Evolutionary conservation across 2,113 vertebrate species (phyloP).

Genomic region (Cynocephalus volans): DNA sequence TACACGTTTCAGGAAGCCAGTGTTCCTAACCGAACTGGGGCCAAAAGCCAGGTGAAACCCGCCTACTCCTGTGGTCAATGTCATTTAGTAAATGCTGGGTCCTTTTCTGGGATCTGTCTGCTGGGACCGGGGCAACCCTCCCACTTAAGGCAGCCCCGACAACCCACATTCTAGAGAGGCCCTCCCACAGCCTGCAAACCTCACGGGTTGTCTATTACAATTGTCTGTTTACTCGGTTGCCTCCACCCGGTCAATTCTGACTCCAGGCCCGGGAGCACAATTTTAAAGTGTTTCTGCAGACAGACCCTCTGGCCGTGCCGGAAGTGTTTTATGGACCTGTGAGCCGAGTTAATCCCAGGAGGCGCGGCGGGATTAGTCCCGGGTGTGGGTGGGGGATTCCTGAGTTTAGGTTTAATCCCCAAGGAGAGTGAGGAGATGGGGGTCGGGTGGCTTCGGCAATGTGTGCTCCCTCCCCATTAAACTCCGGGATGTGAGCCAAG

Average conservation of each 20-base stretch:
- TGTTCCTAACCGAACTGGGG: background rate
- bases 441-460: background rate
- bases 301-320: slow-evolving; percentile 66
- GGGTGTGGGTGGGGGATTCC: slow-evolving; percentile 71
- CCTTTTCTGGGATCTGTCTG: background rate
- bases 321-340: slow-evolving; percentile 82
- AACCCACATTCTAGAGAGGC: background rate
- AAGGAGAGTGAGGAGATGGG: background rate
- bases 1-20: background rate
- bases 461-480: background rate
- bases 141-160: accelerated
- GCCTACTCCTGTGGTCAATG: background rate
- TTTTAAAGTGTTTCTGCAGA: slow-evolving; percentile 81
- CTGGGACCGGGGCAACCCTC: background rate
- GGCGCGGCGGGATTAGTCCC: slow-evolving; percentile 75
- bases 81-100: background rate
- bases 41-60: background rate
- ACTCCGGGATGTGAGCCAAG: background rate
- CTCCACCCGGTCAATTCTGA: slow-evolving; percentile 43
- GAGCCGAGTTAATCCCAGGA: slow-evolving; percentile 81
- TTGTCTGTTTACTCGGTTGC: slow-evolving; percentile 43
- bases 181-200: slow-evolving; percentile 45
- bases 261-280: background rate
- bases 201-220: background rate
- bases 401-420: slow-evolving; percentile 71